phyloP scores from a whole-genome alignment of 2,888 invertebrate genomes.

The Leuctra nigra region DNA sequence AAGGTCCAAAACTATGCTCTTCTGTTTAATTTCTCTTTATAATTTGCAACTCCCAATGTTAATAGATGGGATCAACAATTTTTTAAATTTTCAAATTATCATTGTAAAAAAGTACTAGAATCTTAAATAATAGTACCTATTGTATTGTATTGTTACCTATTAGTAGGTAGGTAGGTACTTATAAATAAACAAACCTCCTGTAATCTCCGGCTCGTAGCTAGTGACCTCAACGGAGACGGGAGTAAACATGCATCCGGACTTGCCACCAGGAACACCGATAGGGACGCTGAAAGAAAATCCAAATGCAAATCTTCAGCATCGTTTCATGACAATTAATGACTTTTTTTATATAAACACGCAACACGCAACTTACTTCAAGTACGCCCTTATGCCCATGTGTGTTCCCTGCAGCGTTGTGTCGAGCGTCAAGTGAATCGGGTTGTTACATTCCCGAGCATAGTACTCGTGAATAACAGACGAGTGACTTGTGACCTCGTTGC shows the following conservation, averaged over 20 bases:
- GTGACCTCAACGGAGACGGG: constrained; percentile 84
- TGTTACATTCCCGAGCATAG: constrained; percentile 88
- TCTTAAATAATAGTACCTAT: too few relatives aligned
- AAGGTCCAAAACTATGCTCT: too few relatives aligned
- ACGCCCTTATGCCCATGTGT: constrained; percentile 91
- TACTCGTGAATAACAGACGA: constrained; percentile 97
- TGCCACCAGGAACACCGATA: constrained; percentile 90
- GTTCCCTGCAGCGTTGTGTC: constrained; percentile 85
- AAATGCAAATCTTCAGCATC: too few relatives aligned
- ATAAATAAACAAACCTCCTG: too few relatives aligned
- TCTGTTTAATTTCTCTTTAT: too few relatives aligned
- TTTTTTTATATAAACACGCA: too few relatives aligned
- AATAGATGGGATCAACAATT: too few relatives aligned
- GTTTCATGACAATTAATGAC: not conserved
- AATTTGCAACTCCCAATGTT: too few relatives aligned
- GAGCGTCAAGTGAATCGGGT: constrained; percentile 91
- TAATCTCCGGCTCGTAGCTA: constrained; percentile 84
- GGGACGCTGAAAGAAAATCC: constrained; percentile 61
- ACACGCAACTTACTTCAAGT: constrained; percentile 61
- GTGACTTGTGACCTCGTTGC: constrained; percentile 94
- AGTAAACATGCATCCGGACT: constrained; percentile 93
- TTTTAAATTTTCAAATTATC: too few relatives aligned
- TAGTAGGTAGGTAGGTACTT: too few relatives aligned
- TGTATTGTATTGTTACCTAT: too few relatives aligned
- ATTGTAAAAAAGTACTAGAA: too few relatives aligned